Percentiles rank a stretch among this genome's conserved stretches.
Evolutionary conservation across 2,888 invertebrate genomes (phyloP).

Genomic region (Ophion ellenae): DNA sequence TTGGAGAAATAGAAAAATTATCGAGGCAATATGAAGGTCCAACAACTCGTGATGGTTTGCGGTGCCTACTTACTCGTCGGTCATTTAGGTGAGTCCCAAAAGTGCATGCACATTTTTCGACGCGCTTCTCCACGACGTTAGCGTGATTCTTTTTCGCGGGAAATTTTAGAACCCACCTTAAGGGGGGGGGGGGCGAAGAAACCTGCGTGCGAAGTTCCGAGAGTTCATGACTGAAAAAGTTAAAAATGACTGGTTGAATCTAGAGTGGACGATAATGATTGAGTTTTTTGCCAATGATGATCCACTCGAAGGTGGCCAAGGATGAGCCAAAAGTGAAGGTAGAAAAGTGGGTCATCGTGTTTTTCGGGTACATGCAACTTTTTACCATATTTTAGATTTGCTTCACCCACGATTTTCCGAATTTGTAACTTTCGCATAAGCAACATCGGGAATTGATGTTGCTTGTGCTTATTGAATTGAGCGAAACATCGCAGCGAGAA

Average conservation of each 20-base stretch:
- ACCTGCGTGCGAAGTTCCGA: background rate
- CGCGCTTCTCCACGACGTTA: background rate
- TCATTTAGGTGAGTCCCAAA: slow-evolving; percentile 68
- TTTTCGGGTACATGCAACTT: background rate
- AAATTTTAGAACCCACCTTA: background rate
- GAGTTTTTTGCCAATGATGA: background rate
- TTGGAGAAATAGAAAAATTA: slow-evolving; percentile 11
- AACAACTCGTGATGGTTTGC: slow-evolving; percentile 67
- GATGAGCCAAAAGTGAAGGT: background rate
- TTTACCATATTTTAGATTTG: background rate
- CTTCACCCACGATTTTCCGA: background rate
- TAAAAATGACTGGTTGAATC: background rate
- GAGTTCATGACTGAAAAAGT: slow-evolving; percentile 12
- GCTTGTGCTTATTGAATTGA: no score
- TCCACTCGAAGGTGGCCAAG: background rate
- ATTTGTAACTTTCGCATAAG: background rate
- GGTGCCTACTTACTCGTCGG: slow-evolving; percentile 69
- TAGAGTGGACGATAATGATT: background rate
- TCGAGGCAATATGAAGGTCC: slow-evolving; percentile 68
- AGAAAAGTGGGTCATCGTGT: slow-evolving; percentile 51
- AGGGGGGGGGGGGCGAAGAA: background rate
- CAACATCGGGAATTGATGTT: no score
- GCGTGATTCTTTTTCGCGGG: background rate
- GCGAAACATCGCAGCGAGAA: no score
- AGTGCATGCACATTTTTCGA: slow-evolving; percentile 12